phyloP scores from a whole-genome alignment of 2,113 vertebrate species.

The Myrmecobius fasciatus region DNA sequence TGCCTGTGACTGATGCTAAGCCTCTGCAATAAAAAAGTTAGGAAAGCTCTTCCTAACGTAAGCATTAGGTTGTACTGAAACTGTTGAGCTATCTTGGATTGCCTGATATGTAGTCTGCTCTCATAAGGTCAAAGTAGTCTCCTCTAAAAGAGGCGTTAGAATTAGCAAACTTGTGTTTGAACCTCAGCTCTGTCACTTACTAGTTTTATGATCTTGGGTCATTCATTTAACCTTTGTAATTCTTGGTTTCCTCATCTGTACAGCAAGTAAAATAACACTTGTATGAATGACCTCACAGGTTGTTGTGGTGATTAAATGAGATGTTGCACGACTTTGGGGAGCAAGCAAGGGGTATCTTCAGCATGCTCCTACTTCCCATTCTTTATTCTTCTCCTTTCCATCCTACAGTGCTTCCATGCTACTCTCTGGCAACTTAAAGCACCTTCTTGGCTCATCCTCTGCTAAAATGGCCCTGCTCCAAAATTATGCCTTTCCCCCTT shows the following conservation, averaged over 20 bases:
- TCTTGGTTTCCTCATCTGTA: neutral
- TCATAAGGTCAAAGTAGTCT: neutral
- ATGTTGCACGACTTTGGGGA: neutral
- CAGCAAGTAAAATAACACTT: neutral
- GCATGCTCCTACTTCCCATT: neutral
- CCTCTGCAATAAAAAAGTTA: neutral
- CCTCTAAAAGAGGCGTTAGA: neutral
- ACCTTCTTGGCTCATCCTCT: constrained; percentile 51
- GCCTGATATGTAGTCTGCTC: neutral
- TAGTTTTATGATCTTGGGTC: neutral
- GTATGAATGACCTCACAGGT: neutral
- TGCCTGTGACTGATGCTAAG: neutral
- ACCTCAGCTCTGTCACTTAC: neutral
- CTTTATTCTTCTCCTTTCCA: neutral
- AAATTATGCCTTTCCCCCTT: constrained; percentile 66
- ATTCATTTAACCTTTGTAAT: neutral
- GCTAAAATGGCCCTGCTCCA: constrained; percentile 44
- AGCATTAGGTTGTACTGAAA: neutral
- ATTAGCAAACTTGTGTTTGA: neutral
- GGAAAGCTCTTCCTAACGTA: neutral
- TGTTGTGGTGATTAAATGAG: neutral
- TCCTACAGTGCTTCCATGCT: neutral
- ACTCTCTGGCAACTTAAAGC: constrained; percentile 48
- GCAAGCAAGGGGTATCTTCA: neutral
- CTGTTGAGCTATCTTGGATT: neutral